These are phyloP conservation scores for Drosophila melanica DNA, from an alignment of 1,140 invertebrate species.

Conservation along the genomic window DNA sequence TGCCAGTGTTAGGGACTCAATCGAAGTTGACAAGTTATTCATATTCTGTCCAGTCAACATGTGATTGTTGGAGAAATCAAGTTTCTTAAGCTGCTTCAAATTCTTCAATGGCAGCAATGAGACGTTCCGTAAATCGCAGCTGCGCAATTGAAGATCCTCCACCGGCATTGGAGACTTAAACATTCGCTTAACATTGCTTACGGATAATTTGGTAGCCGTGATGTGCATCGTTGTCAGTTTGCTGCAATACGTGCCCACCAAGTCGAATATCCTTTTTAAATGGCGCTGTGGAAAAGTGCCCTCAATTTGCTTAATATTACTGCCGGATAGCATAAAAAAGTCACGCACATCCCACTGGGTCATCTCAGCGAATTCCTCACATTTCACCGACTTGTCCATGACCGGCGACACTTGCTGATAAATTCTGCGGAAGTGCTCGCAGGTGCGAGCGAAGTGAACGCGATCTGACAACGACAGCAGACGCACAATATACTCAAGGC, in stretches of 20 bases:
- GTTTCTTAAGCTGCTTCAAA: slow-evolving; percentile 32
- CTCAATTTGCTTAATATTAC: slow-evolving; percentile 20
- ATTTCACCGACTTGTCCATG: slow-evolving; percentile 31
- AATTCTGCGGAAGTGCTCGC: slow-evolving; percentile 45
- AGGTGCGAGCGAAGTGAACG: slow-evolving; percentile 53
- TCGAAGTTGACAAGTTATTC: slow-evolving; percentile 5
- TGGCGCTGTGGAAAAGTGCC: slow-evolving; percentile 33
- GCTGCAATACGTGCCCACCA: slow-evolving; percentile 31
- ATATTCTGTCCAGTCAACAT: slow-evolving; percentile 30
- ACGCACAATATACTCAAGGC: slow-evolving; percentile 34
- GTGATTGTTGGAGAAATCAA: slow-evolving; percentile 32
- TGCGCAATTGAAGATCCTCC: slow-evolving; percentile 11
- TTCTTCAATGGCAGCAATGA: slow-evolving; percentile 9
- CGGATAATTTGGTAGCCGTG: not conserved
- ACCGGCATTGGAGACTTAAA: slow-evolving; percentile 27
- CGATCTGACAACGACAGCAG: slow-evolving; percentile 37
- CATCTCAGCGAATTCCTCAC: slow-evolving; percentile 23
- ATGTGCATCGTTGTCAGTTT: slow-evolving; percentile 47
- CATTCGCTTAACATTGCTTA: slow-evolving; percentile 29
- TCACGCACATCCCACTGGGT: slow-evolving; percentile 65
- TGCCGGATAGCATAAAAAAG: slow-evolving; percentile 59
- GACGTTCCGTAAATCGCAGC: slow-evolving; percentile 16
- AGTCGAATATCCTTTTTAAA: slow-evolving; percentile 43
- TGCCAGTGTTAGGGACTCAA: slow-evolving; percentile 35
- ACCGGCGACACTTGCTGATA: slow-evolving; percentile 30